Percentiles rank a stretch among this genome's conserved stretches.
phyloP scores from a whole-genome alignment of 2,888 invertebrate species.

The Stenodema calcarata region DNA sequence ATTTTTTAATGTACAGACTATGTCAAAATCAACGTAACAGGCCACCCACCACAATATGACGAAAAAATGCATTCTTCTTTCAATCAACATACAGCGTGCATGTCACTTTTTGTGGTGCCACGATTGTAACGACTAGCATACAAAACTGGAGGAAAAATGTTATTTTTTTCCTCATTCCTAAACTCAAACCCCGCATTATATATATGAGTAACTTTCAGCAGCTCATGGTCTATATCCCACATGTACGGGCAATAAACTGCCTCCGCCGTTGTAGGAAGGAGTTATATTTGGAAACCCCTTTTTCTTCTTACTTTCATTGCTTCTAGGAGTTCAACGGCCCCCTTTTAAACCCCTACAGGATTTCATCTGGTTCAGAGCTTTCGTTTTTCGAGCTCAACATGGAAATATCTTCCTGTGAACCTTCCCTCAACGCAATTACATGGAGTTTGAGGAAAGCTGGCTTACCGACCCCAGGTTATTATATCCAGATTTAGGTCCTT shows the following conservation, averaged over 20 bases:
- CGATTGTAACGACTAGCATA: too few relatives aligned
- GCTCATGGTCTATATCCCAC: neutral
- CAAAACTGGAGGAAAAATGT: neutral
- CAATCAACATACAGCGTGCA: too few relatives aligned
- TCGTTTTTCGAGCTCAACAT: neutral
- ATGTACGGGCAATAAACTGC: slow-evolving; percentile 7
- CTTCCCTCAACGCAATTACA: neutral
- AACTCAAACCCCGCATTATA: neutral
- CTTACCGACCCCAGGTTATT: neutral
- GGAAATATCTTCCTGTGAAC: neutral
- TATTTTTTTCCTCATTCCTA: neutral
- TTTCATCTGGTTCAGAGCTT: neutral
- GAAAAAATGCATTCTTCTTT: neutral
- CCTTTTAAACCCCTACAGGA: neutral
- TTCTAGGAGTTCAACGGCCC: neutral
- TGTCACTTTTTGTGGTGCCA: too few relatives aligned
- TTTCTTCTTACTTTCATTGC: slow-evolving; percentile 15
- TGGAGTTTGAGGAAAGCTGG: neutral
- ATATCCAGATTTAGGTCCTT: too few relatives aligned
- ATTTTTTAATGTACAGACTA: too few relatives aligned
- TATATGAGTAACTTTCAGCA: neutral
- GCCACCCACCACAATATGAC: too few relatives aligned
- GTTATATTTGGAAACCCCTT: slow-evolving; percentile 8
- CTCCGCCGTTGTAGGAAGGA: neutral
- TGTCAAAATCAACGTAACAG: too few relatives aligned